phyloP scores from a whole-genome alignment of 2,113 vertebrate species.

The Gulo gulo region DNA sequence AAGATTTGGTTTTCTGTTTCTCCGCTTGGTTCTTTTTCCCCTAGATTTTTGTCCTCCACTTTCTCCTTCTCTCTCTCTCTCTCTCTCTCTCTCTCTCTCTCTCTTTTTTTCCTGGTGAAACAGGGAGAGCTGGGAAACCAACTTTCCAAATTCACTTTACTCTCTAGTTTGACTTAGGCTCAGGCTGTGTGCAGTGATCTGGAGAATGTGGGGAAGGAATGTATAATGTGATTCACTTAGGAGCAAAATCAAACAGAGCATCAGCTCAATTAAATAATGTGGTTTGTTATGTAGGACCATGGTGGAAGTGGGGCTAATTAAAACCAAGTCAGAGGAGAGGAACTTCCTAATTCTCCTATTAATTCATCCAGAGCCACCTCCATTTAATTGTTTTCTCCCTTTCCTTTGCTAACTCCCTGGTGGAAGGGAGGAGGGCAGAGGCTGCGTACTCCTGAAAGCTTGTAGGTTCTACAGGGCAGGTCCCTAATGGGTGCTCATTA shows the following conservation, averaged over 20 bases:
- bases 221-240: constrained; percentile 21
- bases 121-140: background rate
- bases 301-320: constrained; percentile 51
- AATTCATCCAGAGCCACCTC: constrained; percentile 51
- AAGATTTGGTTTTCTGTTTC: constrained; percentile 80
- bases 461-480: background rate
- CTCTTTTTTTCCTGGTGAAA: background rate
- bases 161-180: constrained; percentile 13
- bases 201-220: background rate
- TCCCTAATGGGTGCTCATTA: constrained; percentile 3
- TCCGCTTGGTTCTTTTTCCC: constrained; percentile 69
- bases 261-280: constrained; percentile 58
- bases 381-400: constrained; percentile 55
- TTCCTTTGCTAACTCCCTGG: background rate
- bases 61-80: background rate
- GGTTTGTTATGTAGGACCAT: constrained; percentile 42
- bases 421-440: background rate
- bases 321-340: constrained; percentile 56
- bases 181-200: background rate
- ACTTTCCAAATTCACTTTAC: background rate
- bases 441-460: constrained; percentile 25
- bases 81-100: background rate
- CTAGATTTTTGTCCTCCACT: background rate
- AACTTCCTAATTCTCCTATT: constrained; percentile 61
- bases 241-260: constrained; percentile 49